These are phyloP conservation scores for Morinoia aosen DNA, from an alignment of 2,888 invertebrate genomes.

Conservation along the genomic window DNA sequence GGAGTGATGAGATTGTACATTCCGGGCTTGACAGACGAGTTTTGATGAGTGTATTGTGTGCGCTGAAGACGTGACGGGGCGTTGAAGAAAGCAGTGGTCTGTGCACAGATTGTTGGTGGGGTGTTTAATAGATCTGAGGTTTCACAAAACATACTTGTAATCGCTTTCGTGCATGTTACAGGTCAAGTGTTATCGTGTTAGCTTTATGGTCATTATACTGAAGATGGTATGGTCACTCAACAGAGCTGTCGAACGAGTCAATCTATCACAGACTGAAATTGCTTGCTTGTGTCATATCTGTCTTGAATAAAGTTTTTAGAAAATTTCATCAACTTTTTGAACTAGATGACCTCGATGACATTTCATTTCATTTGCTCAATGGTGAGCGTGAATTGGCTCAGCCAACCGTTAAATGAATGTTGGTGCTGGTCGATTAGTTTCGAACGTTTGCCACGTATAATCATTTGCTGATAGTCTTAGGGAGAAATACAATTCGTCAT, in stretches of 20 bases:
- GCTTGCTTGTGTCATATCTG: background rate
- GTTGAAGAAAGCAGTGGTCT: background rate
- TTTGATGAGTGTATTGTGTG: background rate
- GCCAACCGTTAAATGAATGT: background rate
- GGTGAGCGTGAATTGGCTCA: background rate
- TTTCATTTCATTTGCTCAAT: background rate
- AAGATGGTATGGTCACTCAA: background rate
- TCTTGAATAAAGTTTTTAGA: background rate
- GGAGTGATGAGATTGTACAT: background rate
- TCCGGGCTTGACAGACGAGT: background rate
- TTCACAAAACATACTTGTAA: background rate
- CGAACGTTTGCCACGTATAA: background rate
- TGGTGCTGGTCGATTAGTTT: background rate
- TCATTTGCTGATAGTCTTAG: background rate
- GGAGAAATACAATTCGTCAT: background rate
- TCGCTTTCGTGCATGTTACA: background rate
- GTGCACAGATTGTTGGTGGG: background rate
- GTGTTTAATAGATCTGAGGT: background rate
- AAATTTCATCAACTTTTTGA: background rate
- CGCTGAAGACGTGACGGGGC: background rate
- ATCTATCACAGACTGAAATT: background rate
- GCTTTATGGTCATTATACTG: background rate
- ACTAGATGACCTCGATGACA: no score
- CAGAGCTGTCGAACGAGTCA: background rate
- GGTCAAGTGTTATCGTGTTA: background rate